These are phyloP conservation scores for Torymus aiolomorphi DNA, from an alignment of 2,888 invertebrate species.

Conservation along the genomic window DNA sequence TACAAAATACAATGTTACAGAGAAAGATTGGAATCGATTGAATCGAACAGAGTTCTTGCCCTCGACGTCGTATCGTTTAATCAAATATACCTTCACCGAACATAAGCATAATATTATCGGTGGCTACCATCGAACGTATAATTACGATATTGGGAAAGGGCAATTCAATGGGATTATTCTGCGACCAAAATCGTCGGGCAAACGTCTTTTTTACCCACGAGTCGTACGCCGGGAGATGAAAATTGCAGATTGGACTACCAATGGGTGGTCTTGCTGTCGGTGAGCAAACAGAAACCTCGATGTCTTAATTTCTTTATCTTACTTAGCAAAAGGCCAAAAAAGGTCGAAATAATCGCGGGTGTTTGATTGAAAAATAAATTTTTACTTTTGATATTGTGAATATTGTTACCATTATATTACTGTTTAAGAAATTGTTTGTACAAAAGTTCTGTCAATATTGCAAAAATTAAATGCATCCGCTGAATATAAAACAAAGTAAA, in stretches of 20 bases:
- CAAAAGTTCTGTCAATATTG: no score
- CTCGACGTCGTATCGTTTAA: not conserved
- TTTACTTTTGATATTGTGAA: no score
- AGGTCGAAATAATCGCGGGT: no score
- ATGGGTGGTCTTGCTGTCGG: conserved; percentile 4
- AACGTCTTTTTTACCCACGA: not conserved
- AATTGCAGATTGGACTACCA: conserved; percentile 7
- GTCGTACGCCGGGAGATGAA: not conserved
- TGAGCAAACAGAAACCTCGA: not conserved
- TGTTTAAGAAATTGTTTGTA: no score
- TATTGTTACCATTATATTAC: no score
- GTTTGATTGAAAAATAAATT: no score
- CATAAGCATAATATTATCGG: not conserved
- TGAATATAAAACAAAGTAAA: no score
- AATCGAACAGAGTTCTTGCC: not conserved
- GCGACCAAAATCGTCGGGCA: not conserved
- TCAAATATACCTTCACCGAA: not conserved
- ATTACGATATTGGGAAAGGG: conserved; percentile 22
- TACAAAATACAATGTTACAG: no score
- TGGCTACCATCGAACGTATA: conserved; percentile 1
- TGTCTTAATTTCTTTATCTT: not conserved
- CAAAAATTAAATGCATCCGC: no score
- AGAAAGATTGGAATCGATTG: conserved; percentile 1
- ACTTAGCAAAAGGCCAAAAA: not conserved
- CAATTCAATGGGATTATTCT: not conserved